These are phyloP conservation scores for Amblyjoppa proteus DNA, from an alignment of 2,888 invertebrate species.

Conservation along the genomic window DNA sequence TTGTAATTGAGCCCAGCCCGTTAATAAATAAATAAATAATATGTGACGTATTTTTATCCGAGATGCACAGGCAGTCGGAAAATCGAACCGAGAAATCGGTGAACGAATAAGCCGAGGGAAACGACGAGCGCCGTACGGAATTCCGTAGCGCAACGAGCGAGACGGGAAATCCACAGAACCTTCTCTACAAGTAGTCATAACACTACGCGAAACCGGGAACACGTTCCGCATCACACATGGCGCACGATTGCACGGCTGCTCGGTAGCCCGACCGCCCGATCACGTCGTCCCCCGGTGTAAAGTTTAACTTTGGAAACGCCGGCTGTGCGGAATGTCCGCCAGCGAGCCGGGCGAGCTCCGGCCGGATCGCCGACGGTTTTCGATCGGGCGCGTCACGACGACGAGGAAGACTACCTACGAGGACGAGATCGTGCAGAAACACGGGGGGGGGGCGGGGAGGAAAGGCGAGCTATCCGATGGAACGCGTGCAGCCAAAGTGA, in stretches of 20 bases:
- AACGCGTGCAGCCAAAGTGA: constrained; percentile 6
- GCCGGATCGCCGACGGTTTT: constrained; percentile 68
- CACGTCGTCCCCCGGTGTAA: constrained; percentile 77
- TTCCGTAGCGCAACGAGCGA: constrained; percentile 19
- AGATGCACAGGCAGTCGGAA: neutral
- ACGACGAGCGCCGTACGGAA: constrained; percentile 5
- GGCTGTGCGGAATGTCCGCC: constrained; percentile 83
- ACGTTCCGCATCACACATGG: constrained; percentile 80
- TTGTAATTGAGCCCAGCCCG: no score
- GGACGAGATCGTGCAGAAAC: constrained; percentile 12
- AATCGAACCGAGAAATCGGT: neutral
- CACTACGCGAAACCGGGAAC: constrained; percentile 53
- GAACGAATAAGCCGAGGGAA: neutral
- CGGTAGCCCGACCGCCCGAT: constrained; percentile 57
- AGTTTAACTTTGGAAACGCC: constrained; percentile 83
- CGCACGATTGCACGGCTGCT: constrained; percentile 66
- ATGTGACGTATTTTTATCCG: neutral
- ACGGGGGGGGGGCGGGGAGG: neutral
- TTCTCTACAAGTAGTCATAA: constrained; percentile 67
- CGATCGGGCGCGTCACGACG: constrained; percentile 68
- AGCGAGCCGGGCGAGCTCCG: constrained; percentile 64
- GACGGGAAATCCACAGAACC: constrained; percentile 49
- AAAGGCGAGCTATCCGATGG: neutral
- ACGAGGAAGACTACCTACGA: constrained; percentile 31
- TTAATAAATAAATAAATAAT: no score